Evolutionary conservation across 2,888 invertebrate species (phyloP), one percentile per base, ranked within the genome.

Genomic region (Diarsia rubi): DNA sequence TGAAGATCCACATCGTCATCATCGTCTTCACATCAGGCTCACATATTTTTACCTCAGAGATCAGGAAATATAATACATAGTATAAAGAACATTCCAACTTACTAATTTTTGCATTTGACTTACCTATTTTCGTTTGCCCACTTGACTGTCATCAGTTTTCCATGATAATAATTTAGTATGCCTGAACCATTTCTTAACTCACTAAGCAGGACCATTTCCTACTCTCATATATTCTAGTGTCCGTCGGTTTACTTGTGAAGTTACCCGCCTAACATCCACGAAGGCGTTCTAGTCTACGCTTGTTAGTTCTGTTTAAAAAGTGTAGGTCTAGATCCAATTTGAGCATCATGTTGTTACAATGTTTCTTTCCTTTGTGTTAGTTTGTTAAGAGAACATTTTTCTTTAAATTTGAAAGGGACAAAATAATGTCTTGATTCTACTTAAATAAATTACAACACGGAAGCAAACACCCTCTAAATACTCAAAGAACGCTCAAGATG

Each of bases 401-500:
- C 5, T 19, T 45, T 8, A 27, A 27, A 44, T n/a, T 68, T 6
- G 16, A n/a, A 8, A 31, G 16, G 6, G 5, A 16, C n/a, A 44
- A 27, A 67, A 19, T 0, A n/a, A 31, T 12, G 11, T 16, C 9
- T 37, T 49, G 19, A 44, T 11, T 27, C 27, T n/a, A 16, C 2
- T 27, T 49, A 19, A 60, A 49, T 11, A 44, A 31, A 49, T 47
- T 49, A n/a, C 21, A 14, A 45, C 1, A n/a, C 12, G 12, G 37
- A 63, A 67, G 19, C 27, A 63, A 45, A 44, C n/a, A 44, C 21
- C 37, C 6, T 63, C 12, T 49, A 44, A 59, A 44, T 44, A 73
- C 64, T 44, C 24, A 66, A 68, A 62, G 59, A 64, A 44, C 11
- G 44, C 44, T 49, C 21, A 31, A 69, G 21, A 52, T 31, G 42